Percentiles rank a stretch among this genome's conserved stretches.
These are phyloP conservation scores for Aulostomus chinensis DNA, from an alignment of 2,797 vertebrate genomes.

Conservation along the genomic window DNA sequence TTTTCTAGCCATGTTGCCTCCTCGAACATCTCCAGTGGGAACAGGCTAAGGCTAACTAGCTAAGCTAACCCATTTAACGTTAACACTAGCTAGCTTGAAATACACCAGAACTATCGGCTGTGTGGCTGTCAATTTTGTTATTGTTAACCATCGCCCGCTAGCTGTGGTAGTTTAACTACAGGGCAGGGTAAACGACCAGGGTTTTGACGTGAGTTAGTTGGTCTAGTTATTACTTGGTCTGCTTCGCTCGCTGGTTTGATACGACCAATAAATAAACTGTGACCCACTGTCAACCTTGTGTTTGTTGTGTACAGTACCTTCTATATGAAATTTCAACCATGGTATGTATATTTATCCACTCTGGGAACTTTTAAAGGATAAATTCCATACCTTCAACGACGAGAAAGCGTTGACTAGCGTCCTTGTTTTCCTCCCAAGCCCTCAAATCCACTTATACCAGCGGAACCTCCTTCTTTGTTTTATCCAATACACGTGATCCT, in stretches of 20 bases:
- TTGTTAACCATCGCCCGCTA: not conserved
- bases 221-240: slow-evolving; percentile 67
- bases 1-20: slow-evolving; percentile 52
- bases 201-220: slow-evolving; percentile 52
- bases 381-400: slow-evolving; percentile 74
- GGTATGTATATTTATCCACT: slow-evolving; percentile 2
- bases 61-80: slow-evolving; percentile 52
- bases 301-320: not conserved
- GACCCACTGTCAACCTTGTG: slow-evolving; percentile 26
- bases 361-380: slow-evolving; percentile 64
- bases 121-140: not conserved
- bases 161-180: not conserved
- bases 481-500: slow-evolving; percentile 49
- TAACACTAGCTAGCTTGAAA: slow-evolving; percentile 33
- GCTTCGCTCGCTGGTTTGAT: slow-evolving; percentile 45
- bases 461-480: slow-evolving; percentile 52
- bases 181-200: not conserved
- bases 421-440: slow-evolving; percentile 83
- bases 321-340: not conserved
- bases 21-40: slow-evolving; percentile 35
- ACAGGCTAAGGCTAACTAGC: slow-evolving; percentile 65
- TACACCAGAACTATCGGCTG: not conserved
- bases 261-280: slow-evolving; percentile 46
- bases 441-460: slow-evolving; percentile 80
- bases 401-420: slow-evolving; percentile 69